A percentile compares a stretch with the other conserved stretches of the same genome.
Conservation (phyloP, 2,797 vertebrate genomes). For the Psittacula echo region DNA sequence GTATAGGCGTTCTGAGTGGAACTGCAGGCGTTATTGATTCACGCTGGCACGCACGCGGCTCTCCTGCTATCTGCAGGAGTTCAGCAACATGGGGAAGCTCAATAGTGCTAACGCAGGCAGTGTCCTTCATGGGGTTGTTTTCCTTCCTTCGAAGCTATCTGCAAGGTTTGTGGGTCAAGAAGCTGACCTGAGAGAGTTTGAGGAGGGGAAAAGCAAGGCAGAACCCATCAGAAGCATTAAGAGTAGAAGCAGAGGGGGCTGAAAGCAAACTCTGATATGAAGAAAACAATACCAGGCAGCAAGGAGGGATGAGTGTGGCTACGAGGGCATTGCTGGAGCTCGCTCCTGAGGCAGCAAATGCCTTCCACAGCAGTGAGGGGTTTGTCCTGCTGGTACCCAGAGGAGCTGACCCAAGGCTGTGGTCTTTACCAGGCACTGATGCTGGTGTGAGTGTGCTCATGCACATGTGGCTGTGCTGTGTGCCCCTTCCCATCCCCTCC, state of each 20-base stretch:
- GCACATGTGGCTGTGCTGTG: background rate
- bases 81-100: background rate
- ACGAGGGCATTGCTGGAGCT: background rate
- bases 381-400: background rate
- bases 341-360: fast-evolving
- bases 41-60: background rate
- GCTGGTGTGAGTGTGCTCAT: fast-evolving
- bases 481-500: no score
- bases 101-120: background rate
- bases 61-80: background rate
- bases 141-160: background rate
- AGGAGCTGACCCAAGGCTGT: background rate
- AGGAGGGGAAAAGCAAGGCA: background rate
- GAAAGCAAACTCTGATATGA: background rate
- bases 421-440: background rate
- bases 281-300: background rate
- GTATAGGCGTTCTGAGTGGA: slow-evolving; percentile 1
- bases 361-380: background rate
- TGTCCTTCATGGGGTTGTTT: background rate
- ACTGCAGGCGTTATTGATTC: slow-evolving; percentile 15
- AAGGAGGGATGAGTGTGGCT: background rate
- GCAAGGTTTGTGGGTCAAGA: background rate
- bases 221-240: background rate
- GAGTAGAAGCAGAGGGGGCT: background rate
- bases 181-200: background rate